phyloP scores from a whole-genome alignment of 2,797 vertebrate genomes.

The Sebastes vulpes region DNA sequence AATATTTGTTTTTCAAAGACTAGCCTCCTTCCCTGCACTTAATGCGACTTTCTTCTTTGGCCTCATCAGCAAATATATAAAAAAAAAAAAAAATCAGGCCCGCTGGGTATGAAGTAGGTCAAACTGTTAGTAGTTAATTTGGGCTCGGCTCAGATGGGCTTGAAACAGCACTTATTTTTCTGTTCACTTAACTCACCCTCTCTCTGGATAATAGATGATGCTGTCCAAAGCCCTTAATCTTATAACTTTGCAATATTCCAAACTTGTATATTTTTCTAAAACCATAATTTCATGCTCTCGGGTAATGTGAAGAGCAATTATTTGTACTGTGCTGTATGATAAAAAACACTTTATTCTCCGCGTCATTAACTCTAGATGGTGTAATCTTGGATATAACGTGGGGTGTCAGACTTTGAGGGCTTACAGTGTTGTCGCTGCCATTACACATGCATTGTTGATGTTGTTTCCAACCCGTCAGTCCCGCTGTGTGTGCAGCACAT shows the following conservation, averaged over 20 bases:
- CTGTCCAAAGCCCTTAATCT: slow-evolving; percentile 59
- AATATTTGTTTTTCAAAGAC: slow-evolving; percentile 78
- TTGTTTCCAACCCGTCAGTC: slow-evolving; percentile 33
- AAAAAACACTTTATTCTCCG: slow-evolving; percentile 24
- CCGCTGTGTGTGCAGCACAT: slow-evolving; percentile 57
- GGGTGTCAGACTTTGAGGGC: slow-evolving; percentile 33
- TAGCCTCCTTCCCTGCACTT: slow-evolving; percentile 46
- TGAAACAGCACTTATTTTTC: slow-evolving; percentile 72
- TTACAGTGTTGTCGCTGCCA: slow-evolving; percentile 13
- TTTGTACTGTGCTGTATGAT: slow-evolving; percentile 37
- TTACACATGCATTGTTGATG: slow-evolving; percentile 38
- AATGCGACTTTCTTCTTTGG: slow-evolving; percentile 76
- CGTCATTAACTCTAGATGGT: slow-evolving; percentile 45
- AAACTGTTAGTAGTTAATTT: slow-evolving; percentile 78
- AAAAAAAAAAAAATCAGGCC: slow-evolving; percentile 60
- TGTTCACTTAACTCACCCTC: slow-evolving; percentile 63
- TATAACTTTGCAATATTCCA: slow-evolving; percentile 51
- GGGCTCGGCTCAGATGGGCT: slow-evolving; percentile 55
- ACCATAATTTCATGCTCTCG: slow-evolving; percentile 45
- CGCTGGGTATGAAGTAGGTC: slow-evolving; percentile 79
- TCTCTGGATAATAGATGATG: slow-evolving; percentile 62
- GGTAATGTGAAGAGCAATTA: slow-evolving; percentile 57
- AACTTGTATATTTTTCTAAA: slow-evolving; percentile 14
- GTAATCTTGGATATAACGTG: slow-evolving; percentile 46
- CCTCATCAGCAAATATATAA: slow-evolving; percentile 81